Evolutionary conservation across 2,888 invertebrate genomes (phyloP), one percentile per base, ranked within the genome.

Genomic region (Mayetiola destructor): DNA sequence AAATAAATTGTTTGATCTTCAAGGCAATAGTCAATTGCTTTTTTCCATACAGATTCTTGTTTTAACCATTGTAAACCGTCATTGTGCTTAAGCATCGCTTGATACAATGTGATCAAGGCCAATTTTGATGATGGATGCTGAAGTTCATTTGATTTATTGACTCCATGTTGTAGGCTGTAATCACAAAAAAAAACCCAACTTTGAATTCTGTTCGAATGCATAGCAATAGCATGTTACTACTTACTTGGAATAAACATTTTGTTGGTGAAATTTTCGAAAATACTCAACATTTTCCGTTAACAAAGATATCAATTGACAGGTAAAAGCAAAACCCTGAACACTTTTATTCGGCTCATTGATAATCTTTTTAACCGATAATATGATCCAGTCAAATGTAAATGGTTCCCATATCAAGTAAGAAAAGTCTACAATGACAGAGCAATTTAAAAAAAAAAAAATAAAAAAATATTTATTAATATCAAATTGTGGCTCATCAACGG

Each of bases 1-100:
- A 87, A 80, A 65, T 86, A 88, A 39, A 87, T 73, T 0, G 87
- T 87, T 59, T 81, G 79, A 67, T 80, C 80, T 57, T 78, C 73
- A 62, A 81, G 77, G 59, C 80, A 80, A 55, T 80, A 77, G 58
- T 74, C 75, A 3, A 85, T 69, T 29, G 85, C 76, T 62, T 80
- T 76, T 59, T 74, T 76, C 86, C 87, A 88, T 14, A 76, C 68
- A 16, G 76, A 80, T 59, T 72, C 74, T 58, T 77, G 70, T n/a
- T 79, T 72, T 3, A 87, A 71, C 80, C 83, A 87, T 29, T 75
- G 70, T 30, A 82, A 67, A 0, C 88, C 87, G 3, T 79, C 74
- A 60, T 74, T 73, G 64, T 87, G 84, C 37, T 73, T 71, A 8
- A 81, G 71, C 32, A 84, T 71, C 12, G 80, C 72, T 12, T 76